Percentiles rank a stretch among this genome's conserved stretches.
Evolutionary conservation across 2,113 vertebrate genomes (phyloP).

Genomic region (Catagonus wagneri): DNA sequence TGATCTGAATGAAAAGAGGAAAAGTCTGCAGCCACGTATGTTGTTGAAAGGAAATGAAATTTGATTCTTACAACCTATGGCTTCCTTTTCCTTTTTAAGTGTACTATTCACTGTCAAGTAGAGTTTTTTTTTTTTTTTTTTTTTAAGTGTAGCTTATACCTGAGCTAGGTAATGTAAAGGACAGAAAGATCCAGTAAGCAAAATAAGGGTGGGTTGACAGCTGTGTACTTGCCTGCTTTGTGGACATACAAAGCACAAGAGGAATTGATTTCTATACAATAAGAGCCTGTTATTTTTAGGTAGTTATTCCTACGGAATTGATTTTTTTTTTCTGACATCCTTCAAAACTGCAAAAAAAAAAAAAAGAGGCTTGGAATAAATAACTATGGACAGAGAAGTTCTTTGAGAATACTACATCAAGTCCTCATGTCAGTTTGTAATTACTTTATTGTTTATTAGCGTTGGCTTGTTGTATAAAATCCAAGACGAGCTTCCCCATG

Average conservation of each 20-base stretch:
- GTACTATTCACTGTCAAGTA: background rate
- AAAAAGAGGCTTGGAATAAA: background rate
- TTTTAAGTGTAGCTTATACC: background rate
- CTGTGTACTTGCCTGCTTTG: background rate
- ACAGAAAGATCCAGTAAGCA: background rate
- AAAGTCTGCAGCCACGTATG: background rate
- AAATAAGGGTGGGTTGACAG: background rate
- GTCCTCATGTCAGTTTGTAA: background rate
- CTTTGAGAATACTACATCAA: background rate
- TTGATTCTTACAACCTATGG: background rate
- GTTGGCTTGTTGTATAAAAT: background rate
- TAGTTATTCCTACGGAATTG: background rate
- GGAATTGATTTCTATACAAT: background rate
- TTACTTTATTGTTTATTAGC: background rate
- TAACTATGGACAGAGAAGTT: background rate
- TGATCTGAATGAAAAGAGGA: background rate
- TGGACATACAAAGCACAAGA: background rate
- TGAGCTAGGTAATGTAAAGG: slow-evolving; percentile 3
- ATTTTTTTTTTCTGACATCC: background rate
- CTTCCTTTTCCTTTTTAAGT: background rate
- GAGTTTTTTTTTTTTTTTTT: background rate
- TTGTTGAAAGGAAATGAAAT: background rate
- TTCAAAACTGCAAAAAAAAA: background rate
- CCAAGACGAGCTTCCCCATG: background rate
- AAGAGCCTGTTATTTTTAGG: background rate